Conservation (phyloP, 2,888 invertebrate species). For the Chesias legatella region DNA sequence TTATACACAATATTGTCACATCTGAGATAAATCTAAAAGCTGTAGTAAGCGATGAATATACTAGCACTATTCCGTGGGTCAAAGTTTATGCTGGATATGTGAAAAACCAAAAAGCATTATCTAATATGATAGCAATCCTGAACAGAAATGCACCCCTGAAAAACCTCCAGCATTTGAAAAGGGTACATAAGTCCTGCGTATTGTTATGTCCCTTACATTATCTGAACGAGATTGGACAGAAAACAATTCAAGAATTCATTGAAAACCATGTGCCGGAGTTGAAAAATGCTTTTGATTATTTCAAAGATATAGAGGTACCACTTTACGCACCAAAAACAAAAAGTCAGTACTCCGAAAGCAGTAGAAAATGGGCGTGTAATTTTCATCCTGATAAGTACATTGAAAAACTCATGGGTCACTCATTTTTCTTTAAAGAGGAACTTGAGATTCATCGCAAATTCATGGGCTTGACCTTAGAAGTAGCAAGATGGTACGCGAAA, state of each 20-base stretch:
- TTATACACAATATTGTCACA: conserved; percentile 39
- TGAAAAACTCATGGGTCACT: conserved; percentile 83
- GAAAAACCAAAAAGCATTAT: conserved; percentile 81
- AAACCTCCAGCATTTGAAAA: conserved; percentile 85
- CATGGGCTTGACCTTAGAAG: conserved; percentile 80
- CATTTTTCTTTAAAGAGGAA: conserved; percentile 72
- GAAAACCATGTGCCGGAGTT: conserved; percentile 68
- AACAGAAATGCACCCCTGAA: conserved; percentile 81
- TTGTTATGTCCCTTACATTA: conserved; percentile 69
- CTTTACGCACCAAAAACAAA: conserved; percentile 82
- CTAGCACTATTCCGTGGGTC: conserved; percentile 65
- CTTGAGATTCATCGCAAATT: conserved; percentile 70
- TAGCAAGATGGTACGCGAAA: conserved; percentile 57
- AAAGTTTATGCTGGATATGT: conserved; percentile 83
- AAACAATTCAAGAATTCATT: conserved; percentile 63
- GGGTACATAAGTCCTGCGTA: conserved; percentile 82
- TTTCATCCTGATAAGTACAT: conserved; percentile 89
- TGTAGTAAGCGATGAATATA: conserved; percentile 78
- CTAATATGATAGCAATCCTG: conserved; percentile 80
- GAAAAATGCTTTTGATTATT: conserved; percentile 67
- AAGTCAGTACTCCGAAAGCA: conserved; percentile 82
- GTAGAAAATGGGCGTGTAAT: conserved; percentile 88
- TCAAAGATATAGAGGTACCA: conserved; percentile 81
- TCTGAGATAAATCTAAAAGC: conserved; percentile 60
- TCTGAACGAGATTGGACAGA: conserved; percentile 42